These are phyloP conservation scores for Noctua fimbriata DNA, from an alignment of 2,888 invertebrate species.

Conservation along the genomic window DNA sequence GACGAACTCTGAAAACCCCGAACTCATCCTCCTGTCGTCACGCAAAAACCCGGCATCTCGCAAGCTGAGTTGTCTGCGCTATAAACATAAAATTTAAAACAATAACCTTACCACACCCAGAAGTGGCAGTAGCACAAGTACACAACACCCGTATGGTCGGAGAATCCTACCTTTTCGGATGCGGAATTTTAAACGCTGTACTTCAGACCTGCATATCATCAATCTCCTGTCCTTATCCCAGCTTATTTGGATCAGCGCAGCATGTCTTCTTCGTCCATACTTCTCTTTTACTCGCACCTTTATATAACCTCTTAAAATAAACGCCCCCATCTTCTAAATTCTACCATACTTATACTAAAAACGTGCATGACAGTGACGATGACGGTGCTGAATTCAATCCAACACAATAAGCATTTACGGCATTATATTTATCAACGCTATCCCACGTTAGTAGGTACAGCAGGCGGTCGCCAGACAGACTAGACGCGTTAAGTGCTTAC, in stretches of 20 bases:
- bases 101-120: background rate
- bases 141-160: no score
- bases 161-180: background rate
- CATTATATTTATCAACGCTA: conserved; percentile 1
- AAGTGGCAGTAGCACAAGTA: background rate
- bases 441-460: conserved; percentile 17
- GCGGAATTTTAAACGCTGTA: background rate
- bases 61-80: background rate
- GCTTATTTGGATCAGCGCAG: no score
- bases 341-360: background rate
- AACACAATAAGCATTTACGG: conserved; percentile 4
- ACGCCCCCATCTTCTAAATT: background rate
- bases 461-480: conserved; percentile 29
- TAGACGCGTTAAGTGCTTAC: conserved; percentile 25
- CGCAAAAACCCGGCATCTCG: no score
- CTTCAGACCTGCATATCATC: background rate
- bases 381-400: conserved; percentile 1
- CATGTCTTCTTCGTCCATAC: no score
- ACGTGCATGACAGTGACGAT: background rate
- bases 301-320: background rate
- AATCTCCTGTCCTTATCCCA: no score
- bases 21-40: no score
- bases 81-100: background rate
- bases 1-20: no score
- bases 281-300: no score